These are phyloP conservation scores for Dynastes hyllus DNA, from an alignment of 2,888 invertebrate genomes.

Conservation along the genomic window DNA sequence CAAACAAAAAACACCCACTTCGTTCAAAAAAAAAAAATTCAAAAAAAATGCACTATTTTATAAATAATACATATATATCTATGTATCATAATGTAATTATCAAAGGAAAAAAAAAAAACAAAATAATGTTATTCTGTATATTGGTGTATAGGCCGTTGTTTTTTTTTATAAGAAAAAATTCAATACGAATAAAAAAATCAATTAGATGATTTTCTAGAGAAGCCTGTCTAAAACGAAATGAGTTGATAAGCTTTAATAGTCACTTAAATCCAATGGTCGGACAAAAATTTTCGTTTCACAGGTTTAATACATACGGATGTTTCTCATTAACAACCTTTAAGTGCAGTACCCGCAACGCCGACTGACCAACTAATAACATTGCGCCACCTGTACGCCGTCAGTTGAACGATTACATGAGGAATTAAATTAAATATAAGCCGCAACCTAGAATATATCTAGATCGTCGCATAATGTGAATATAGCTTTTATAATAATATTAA, in stretches of 20 bases:
- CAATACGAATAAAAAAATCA: not conserved
- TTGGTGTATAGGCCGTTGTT: slow-evolving; percentile 56
- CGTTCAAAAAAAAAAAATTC: slow-evolving; percentile 34
- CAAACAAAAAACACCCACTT: slow-evolving; percentile 53
- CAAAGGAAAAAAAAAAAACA: slow-evolving; percentile 52
- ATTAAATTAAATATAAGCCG: slow-evolving; percentile 40
- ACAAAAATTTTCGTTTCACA: slow-evolving; percentile 2
- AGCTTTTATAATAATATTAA: slow-evolving; percentile 51
- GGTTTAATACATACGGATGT: slow-evolving; percentile 18
- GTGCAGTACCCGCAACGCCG: not conserved
- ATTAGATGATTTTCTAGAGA: slow-evolving; percentile 32
- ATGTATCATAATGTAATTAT: slow-evolving; percentile 51
- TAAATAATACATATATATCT: slow-evolving; percentile 46
- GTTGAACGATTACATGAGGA: slow-evolving; percentile 19
- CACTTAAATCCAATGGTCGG: slow-evolving; percentile 18
- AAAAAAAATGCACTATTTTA: slow-evolving; percentile 47
- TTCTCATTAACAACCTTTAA: slow-evolving; percentile 28
- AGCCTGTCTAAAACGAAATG: slow-evolving; percentile 20
- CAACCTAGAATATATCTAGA: slow-evolving; percentile 49
- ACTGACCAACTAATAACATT: not conserved
- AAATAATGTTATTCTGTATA: slow-evolving; percentile 60
- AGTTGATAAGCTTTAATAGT: slow-evolving; percentile 33
- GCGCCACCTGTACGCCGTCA: not conserved
- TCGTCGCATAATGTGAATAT: slow-evolving; percentile 54
- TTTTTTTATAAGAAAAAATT: slow-evolving; percentile 23